Evolutionary conservation across 2,888 invertebrate genomes (phyloP).

Genomic region (Polydrusus tereticollis): DNA sequence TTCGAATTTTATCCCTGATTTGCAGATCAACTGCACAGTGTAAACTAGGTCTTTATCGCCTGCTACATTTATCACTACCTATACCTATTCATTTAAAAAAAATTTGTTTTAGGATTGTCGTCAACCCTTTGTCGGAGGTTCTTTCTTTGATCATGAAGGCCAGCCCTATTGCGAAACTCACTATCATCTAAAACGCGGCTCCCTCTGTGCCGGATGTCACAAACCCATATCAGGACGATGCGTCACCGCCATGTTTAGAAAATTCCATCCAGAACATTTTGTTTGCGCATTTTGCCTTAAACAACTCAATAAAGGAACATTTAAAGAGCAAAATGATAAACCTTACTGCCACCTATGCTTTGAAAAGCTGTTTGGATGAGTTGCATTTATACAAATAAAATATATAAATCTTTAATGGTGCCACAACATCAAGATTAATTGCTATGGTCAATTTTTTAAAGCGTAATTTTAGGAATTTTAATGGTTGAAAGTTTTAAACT

Average conservation of each 20-base stretch:
- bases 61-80: no score
- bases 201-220: constrained; percentile 97
- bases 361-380: constrained; percentile 92
- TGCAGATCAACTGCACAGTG: not conserved
- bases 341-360: constrained; percentile 99
- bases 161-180: constrained; percentile 99
- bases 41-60: no score
- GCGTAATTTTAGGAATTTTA: not conserved
- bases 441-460: constrained; percentile 5
- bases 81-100: no score
- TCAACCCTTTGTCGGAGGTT: constrained; percentile 95
- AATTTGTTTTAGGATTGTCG: constrained; percentile 87
- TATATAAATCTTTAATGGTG: constrained; percentile 2
- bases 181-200: constrained; percentile 97
- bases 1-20: not conserved
- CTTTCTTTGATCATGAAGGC: constrained; percentile 99
- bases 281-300: constrained; percentile 99
- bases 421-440: constrained; percentile 1
- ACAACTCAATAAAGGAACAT: constrained; percentile 98
- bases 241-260: constrained; percentile 98
- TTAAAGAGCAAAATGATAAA: constrained; percentile 98
- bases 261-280: constrained; percentile 99
- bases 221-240: constrained; percentile 98
- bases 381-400: not conserved
- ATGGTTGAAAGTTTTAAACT: not conserved